Conservation (phyloP, 2,797 vertebrate species). For the Halcyon leucocephala region DNA sequence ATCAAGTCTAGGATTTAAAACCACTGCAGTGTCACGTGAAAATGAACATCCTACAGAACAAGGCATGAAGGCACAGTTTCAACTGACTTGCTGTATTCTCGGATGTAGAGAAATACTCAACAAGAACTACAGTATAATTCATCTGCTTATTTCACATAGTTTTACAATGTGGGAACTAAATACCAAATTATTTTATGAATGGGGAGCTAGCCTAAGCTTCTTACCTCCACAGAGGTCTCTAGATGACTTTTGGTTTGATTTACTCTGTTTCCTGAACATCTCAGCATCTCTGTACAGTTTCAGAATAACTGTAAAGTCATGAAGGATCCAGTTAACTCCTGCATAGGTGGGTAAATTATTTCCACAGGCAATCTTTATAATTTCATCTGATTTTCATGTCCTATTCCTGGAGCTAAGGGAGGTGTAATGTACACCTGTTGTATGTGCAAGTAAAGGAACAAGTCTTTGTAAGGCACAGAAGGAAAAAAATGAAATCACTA, state of each 20-base stretch:
- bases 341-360: not conserved
- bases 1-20: not conserved
- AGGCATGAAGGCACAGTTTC: not conserved
- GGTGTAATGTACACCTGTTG: not conserved
- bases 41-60: not conserved
- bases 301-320: not conserved
- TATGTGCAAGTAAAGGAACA: not conserved
- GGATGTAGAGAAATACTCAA: not conserved
- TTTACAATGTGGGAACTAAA: not conserved
- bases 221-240: not conserved
- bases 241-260: not conserved
- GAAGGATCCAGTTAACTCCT: not conserved
- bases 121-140: not conserved
- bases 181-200: not conserved
- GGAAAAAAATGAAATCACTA: not conserved
- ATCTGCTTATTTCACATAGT: not conserved
- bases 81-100: fast-evolving
- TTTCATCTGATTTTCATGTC: not conserved
- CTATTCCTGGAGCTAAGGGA: not conserved
- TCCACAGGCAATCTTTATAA: not conserved
- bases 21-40: not conserved
- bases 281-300: not conserved
- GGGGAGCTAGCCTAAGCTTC: not conserved
- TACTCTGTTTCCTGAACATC: not conserved
- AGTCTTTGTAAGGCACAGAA: not conserved